Percentiles rank a stretch among this genome's conserved stretches.
Evolutionary conservation across 2,113 vertebrate genomes (phyloP).

Genomic region (Baryphthengus martii): DNA sequence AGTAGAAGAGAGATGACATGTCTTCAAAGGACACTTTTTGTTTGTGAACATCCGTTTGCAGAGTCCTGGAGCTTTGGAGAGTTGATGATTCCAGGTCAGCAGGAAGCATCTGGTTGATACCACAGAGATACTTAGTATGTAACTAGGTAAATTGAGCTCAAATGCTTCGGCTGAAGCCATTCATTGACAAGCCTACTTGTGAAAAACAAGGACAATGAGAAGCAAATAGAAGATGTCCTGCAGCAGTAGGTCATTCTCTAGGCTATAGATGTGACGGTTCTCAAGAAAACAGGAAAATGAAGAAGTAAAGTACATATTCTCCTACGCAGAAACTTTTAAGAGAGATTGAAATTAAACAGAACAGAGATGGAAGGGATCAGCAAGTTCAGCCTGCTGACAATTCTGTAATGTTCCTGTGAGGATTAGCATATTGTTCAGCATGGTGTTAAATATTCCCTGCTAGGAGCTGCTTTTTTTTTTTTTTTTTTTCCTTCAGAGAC

Average conservation of each 20-base stretch:
- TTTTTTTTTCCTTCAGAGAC: background rate
- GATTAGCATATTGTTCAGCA: slow-evolving; percentile 60
- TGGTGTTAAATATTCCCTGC: slow-evolving; percentile 36
- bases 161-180: background rate
- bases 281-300: background rate
- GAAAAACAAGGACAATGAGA: background rate
- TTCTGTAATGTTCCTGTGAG: slow-evolving; percentile 15
- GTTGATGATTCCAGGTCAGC: background rate
- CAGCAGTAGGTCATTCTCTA: background rate
- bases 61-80: background rate
- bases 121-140: background rate
- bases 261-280: background rate
- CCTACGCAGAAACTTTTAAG: background rate
- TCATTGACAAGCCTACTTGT: background rate
- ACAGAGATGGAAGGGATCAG: slow-evolving; percentile 32
- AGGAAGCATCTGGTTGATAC: background rate
- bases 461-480: background rate
- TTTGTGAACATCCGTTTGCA: background rate
- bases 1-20: background rate
- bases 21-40: background rate
- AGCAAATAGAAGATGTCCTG: background rate
- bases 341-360: background rate
- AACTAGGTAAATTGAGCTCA: background rate
- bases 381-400: slow-evolving; percentile 49
- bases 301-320: background rate